Conservation (phyloP, 2,888 invertebrate genomes). For the Parapristionchus giblindavisi region DNA sequence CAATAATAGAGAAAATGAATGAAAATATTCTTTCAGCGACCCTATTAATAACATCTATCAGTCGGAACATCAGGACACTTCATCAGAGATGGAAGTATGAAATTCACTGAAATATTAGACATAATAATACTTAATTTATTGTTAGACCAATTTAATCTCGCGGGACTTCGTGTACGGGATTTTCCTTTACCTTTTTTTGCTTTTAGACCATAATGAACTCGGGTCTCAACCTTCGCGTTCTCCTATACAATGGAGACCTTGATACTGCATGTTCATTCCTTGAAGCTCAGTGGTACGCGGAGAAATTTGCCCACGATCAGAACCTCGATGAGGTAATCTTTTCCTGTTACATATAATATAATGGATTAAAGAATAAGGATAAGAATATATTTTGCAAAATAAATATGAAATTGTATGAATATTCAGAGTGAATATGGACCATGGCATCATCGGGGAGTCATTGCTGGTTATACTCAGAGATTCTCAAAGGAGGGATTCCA, state of each 20-base stretch:
- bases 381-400: neutral
- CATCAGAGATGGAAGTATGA: neutral
- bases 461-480: constrained; percentile 29
- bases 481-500: constrained; percentile 3
- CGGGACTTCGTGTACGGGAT: neutral
- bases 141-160: neutral
- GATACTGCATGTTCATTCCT: constrained; percentile 59
- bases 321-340: constrained; percentile 17
- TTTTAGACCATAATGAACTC: constrained; percentile 35
- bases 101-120: neutral
- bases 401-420: neutral
- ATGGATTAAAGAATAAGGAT: too few species aligned
- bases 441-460: constrained; percentile 27
- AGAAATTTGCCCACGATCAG: constrained; percentile 45
- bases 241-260: constrained; percentile 61
- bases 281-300: constrained; percentile 54
- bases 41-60: neutral
- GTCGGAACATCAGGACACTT: neutral
- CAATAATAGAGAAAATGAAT: neutral
- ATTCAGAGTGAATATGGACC: constrained; percentile 1
- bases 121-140: neutral
- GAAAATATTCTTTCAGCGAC: neutral
- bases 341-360: neutral
- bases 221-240: constrained; percentile 39
- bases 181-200: neutral